A percentile compares a stretch with the other conserved stretches of the same genome.
Conservation (phyloP, 1,140 invertebrate genomes). For the Drosophila truncata region DNA sequence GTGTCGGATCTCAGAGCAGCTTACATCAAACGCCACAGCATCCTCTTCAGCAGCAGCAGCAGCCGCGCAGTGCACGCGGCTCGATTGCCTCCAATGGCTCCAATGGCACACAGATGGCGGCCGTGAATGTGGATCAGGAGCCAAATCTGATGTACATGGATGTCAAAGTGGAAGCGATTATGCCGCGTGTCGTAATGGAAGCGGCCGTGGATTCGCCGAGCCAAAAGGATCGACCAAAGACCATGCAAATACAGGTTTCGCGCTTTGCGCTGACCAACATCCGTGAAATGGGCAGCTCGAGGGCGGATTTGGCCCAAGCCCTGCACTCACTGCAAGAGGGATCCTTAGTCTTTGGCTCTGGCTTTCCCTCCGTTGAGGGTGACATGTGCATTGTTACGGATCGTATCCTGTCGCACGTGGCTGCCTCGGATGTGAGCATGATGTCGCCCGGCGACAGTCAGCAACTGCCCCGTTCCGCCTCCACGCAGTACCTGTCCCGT, state of each 20-base stretch:
- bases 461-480: slow-evolving; percentile 65
- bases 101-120: slow-evolving; percentile 77
- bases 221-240: slow-evolving; percentile 90
- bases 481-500: slow-evolving; percentile 85
- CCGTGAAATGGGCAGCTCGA: slow-evolving; percentile 89
- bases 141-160: slow-evolving; percentile 91
- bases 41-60: slow-evolving; percentile 16
- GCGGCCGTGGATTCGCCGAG: slow-evolving; percentile 75
- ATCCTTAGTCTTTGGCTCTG: slow-evolving; percentile 90
- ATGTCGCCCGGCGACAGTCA: slow-evolving; percentile 52
- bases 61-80: slow-evolving; percentile 51
- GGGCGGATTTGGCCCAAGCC: slow-evolving; percentile 90
- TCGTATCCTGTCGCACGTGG: slow-evolving; percentile 91
- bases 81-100: slow-evolving; percentile 79
- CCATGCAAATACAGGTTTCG: slow-evolving; percentile 92
- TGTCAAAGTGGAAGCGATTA: slow-evolving; percentile 95
- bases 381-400: slow-evolving; percentile 91
- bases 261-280: slow-evolving; percentile 92
- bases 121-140: slow-evolving; percentile 70
- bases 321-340: slow-evolving; percentile 91
- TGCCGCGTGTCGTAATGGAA: slow-evolving; percentile 89
- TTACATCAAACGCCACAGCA: slow-evolving; percentile 46
- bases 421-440: slow-evolving; percentile 71
- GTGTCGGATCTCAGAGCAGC: slow-evolving; percentile 77
- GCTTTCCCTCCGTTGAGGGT: slow-evolving; percentile 89